Conservation (phyloP, 2,888 invertebrate species). For the Drosophila pseudotalamancana region DNA sequence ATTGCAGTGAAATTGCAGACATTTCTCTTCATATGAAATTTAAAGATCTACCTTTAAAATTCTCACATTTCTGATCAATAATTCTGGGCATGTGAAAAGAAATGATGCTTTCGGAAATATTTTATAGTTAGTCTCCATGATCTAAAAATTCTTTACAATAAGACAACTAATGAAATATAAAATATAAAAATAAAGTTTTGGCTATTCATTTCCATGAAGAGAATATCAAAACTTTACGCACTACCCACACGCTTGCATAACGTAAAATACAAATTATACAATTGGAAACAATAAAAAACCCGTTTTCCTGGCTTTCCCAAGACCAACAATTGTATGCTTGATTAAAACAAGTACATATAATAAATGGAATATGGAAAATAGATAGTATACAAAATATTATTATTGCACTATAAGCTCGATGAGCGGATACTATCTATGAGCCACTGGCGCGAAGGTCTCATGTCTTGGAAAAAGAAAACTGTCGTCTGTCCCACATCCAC, state of each 20-base stretch:
- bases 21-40: too few relatives aligned
- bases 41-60: too few relatives aligned
- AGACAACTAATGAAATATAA: neutral
- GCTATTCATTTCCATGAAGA: neutral
- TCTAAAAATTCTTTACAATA: too few relatives aligned
- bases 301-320: conserved; percentile 33
- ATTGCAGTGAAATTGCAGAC: too few relatives aligned
- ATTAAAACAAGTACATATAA: neutral
- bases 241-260: conserved; percentile 7
- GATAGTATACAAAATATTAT: neutral
- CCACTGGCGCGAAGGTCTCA: conserved; percentile 45
- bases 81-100: too few relatives aligned
- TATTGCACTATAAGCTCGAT: neutral
- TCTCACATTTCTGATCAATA: too few relatives aligned
- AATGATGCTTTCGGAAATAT: too few relatives aligned
- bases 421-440: conserved; percentile 26
- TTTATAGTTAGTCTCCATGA: neutral
- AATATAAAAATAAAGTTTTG: neutral
- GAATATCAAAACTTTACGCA: conserved; percentile 3
- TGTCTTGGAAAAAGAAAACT: conserved; percentile 41
- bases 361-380: conserved; percentile 2
- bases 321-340: conserved; percentile 5
- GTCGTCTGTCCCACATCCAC: conserved; percentile 1
- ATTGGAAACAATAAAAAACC: conserved; percentile 43
- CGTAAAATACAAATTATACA: conserved; percentile 3